A percentile compares a stretch with the other conserved stretches of the same genome.
These are phyloP conservation scores for Porites divaricata DNA, from an alignment of 92 coral and sea anemone genomes.

Conservation along the genomic window DNA sequence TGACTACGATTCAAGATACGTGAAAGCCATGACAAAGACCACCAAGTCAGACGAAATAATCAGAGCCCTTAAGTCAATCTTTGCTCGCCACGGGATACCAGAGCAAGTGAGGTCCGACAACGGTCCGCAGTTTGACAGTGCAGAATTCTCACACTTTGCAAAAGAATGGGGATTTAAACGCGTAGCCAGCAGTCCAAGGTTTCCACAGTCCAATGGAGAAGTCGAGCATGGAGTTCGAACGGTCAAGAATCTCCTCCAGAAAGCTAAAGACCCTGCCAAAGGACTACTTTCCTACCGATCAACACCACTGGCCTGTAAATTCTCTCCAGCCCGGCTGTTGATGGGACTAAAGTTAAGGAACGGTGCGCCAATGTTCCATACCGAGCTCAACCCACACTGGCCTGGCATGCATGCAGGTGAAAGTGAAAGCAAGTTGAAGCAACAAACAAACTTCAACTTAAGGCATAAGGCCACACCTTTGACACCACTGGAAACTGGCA, in stretches of 20 bases:
- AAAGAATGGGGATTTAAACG: constrained; percentile 50
- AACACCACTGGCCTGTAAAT: constrained; percentile 24
- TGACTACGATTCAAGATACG: constrained; percentile 22
- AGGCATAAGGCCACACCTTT: no score
- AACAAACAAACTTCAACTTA: no score
- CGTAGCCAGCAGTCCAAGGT: constrained; percentile 37
- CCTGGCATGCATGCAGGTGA: no score
- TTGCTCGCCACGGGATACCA: constrained; percentile 36
- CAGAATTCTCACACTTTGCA: no score
- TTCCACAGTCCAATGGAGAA: constrained; percentile 47
- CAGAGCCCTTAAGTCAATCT: constrained; percentile 31
- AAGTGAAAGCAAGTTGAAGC: no score
- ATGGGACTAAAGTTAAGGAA: no score
- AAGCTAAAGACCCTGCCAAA: constrained; percentile 28
- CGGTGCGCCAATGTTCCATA: no score
- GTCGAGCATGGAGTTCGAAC: constrained; percentile 36
- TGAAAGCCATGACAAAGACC: constrained; percentile 29
- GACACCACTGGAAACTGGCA: no score
- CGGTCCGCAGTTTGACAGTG: no score
- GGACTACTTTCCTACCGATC: constrained; percentile 21
- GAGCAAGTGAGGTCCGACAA: no score
- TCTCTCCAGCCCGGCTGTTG: no score
- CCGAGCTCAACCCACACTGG: no score
- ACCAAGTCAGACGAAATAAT: constrained; percentile 26
- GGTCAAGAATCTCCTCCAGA: constrained; percentile 4